These are phyloP conservation scores for Loripinus fragilis DNA, from an alignment of 2,888 invertebrate species.

Conservation along the genomic window DNA sequence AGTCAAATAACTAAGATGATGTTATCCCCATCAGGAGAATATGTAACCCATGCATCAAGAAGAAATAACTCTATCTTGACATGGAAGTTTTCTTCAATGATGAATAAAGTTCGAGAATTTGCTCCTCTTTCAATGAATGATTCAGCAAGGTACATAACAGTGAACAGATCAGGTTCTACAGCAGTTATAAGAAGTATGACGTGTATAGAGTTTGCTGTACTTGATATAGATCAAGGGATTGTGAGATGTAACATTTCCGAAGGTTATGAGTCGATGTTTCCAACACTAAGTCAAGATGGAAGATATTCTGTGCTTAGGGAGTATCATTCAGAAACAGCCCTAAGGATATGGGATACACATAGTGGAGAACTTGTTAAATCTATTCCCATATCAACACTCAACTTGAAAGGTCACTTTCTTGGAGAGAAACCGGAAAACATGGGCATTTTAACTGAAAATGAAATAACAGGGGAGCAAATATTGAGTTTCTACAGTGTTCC, in stretches of 20 bases:
- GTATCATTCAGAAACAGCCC: constrained; percentile 50
- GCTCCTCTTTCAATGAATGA: constrained; percentile 60
- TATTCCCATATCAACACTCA: constrained; percentile 57
- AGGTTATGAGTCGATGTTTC: constrained; percentile 60
- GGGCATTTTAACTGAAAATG: constrained; percentile 45
- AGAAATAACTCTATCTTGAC: constrained; percentile 58
- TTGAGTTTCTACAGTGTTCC: constrained; percentile 42
- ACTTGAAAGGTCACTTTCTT: constrained; percentile 56
- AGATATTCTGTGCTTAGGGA: constrained; percentile 63
- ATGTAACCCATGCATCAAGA: constrained; percentile 50
- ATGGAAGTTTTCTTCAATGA: constrained; percentile 58
- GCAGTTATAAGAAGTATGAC: constrained; percentile 59
- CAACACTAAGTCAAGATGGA: constrained; percentile 61
- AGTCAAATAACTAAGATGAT: constrained; percentile 39
- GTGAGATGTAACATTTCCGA: constrained; percentile 48
- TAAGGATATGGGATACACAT: constrained; percentile 63
- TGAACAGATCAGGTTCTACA: constrained; percentile 39
- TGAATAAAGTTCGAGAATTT: constrained; percentile 34
- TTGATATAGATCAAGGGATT: constrained; percentile 55
- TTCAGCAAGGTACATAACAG: constrained; percentile 58
- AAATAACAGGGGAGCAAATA: constrained; percentile 19
- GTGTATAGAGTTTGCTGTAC: constrained; percentile 57
- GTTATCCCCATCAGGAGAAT: constrained; percentile 54
- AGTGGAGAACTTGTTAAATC: constrained; percentile 44
- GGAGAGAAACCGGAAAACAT: constrained; percentile 53